Evolutionary conservation across 2,797 vertebrate genomes (phyloP).

Genomic region (Hippoglossus hippoglossus): DNA sequence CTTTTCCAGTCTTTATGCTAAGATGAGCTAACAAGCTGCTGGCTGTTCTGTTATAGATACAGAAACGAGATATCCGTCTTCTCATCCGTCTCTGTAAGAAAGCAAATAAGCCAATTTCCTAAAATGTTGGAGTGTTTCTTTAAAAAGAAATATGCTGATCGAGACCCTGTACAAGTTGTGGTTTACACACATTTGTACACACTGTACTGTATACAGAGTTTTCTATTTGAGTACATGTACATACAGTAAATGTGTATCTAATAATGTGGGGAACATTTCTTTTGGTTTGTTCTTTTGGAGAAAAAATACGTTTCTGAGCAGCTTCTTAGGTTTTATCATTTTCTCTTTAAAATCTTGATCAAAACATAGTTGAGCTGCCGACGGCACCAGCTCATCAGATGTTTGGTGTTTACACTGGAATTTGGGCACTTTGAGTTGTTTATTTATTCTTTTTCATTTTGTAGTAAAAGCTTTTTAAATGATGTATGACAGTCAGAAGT

Average conservation of each 20-base stretch:
- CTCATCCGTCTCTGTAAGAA: not conserved
- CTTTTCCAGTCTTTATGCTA: not conserved
- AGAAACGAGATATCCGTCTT: not conserved
- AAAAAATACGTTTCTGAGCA: not conserved
- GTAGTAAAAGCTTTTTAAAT: conserved; percentile 35
- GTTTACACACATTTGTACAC: conserved; percentile 68
- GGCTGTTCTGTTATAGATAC: not conserved
- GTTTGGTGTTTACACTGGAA: conserved; percentile 67
- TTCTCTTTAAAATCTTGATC: conserved; percentile 22
- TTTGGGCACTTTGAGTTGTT: conserved; percentile 55
- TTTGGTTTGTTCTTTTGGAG: conserved; percentile 24
- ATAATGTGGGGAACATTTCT: conserved; percentile 28
- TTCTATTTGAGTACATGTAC: conserved; percentile 60
- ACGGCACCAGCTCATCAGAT: conserved; percentile 17
- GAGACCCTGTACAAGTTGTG: conserved; percentile 72
- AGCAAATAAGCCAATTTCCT: conserved; percentile 6
- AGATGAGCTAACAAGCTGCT: conserved; percentile 3
- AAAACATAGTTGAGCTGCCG: conserved; percentile 31
- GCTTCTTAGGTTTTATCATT: not conserved
- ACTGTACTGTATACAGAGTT: conserved; percentile 73
- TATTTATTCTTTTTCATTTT: conserved; percentile 56
- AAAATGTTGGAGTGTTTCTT: conserved; percentile 32
- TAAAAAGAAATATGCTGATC: conserved; percentile 55
- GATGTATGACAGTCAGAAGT: conserved; percentile 2
- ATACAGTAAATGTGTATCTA: conserved; percentile 35